These are phyloP conservation scores for Agriopis marginaria DNA, from an alignment of 2,888 invertebrate genomes.

Conservation along the genomic window DNA sequence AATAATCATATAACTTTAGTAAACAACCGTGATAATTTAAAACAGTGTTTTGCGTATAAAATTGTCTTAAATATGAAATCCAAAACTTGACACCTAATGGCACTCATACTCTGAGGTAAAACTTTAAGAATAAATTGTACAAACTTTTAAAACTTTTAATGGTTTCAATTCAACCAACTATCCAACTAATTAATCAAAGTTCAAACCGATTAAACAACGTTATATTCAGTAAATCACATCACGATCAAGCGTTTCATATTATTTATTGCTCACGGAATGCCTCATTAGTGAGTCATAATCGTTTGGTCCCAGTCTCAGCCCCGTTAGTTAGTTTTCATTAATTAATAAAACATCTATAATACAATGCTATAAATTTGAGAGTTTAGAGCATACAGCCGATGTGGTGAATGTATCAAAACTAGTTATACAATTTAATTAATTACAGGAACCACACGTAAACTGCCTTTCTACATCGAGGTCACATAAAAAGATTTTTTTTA, in stretches of 20 bases:
- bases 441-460: too few species aligned
- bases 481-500: too few species aligned
- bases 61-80: background rate
- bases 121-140: background rate
- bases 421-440: too few species aligned
- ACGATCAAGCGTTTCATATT: constrained; percentile 15
- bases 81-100: background rate
- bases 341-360: constrained; percentile 23
- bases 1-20: too few species aligned
- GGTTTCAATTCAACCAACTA: constrained; percentile 1
- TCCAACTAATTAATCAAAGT: constrained; percentile 12
- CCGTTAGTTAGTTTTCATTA: constrained; percentile 42
- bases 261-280: constrained; percentile 30
- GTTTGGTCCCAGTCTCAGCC: constrained; percentile 34
- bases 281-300: constrained; percentile 44
- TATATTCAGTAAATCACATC: constrained; percentile 22
- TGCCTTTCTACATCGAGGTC: too few species aligned
- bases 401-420: too few species aligned
- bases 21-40: too few species aligned
- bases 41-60: background rate
- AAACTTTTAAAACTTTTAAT: constrained; percentile 2
- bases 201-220: constrained; percentile 18
- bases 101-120: background rate
- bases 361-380: background rate
- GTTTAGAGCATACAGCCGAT: background rate